A percentile compares a stretch with the other conserved stretches of the same genome.
These are phyloP conservation scores for Chlorodrepanis virens DNA, from an alignment of 2,113 vertebrate species.

Conservation along the genomic window DNA sequence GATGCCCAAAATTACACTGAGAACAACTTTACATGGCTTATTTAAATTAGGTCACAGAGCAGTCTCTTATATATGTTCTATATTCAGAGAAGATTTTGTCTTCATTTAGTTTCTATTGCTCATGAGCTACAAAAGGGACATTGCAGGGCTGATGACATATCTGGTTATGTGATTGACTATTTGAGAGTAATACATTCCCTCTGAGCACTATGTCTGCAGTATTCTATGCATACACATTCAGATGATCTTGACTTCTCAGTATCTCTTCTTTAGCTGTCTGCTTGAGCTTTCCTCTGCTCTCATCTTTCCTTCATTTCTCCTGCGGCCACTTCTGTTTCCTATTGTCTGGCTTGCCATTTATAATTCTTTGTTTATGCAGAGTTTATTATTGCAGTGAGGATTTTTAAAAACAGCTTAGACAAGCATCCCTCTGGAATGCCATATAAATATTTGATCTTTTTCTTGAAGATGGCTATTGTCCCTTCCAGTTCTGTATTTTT, in stretches of 20 bases:
- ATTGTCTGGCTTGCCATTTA: not conserved
- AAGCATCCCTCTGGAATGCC: not conserved
- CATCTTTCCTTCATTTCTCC: not conserved
- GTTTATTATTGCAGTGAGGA: not conserved
- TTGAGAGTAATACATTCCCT: not conserved
- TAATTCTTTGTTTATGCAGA: not conserved
- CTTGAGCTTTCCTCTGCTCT: not conserved
- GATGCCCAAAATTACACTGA: not conserved
- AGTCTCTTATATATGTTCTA: not conserved
- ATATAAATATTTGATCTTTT: constrained; percentile 21
- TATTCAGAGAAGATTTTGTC: not conserved
- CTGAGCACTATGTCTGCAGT: not conserved
- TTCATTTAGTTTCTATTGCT: not conserved
- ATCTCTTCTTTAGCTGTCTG: not conserved
- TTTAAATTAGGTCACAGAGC: not conserved
- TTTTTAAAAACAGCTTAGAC: constrained; percentile 1
- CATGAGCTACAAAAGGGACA: not conserved
- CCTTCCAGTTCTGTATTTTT: not conserved
- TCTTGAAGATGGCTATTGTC: not conserved
- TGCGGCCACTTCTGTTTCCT: not conserved
- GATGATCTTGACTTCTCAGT: not conserved
- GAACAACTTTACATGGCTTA: not conserved
- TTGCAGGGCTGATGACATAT: not conserved
- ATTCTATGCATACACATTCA: not conserved
- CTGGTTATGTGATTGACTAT: not conserved